Evolutionary conservation across 2,888 invertebrate species (phyloP).

Genomic region (Parasteatoda lunata): DNA sequence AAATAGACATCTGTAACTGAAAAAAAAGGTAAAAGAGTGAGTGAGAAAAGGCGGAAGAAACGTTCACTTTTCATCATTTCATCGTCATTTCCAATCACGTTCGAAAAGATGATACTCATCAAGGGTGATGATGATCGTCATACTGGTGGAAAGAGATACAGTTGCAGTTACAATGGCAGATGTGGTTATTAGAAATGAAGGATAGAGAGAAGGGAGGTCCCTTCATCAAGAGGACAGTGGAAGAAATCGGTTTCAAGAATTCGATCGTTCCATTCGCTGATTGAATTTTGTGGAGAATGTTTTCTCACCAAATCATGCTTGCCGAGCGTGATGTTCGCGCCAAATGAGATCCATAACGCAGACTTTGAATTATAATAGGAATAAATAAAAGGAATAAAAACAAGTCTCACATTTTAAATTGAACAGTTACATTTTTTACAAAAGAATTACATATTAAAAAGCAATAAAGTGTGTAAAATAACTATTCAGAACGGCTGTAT

Average conservation of each 20-base stretch:
- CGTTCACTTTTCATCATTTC: not conserved
- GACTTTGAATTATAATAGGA: too few species aligned
- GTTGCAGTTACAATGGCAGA: not conserved
- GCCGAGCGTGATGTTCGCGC: not conserved
- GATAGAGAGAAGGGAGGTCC: not conserved
- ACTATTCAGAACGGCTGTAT: too few species aligned
- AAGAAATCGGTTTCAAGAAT: not conserved
- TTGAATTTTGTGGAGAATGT: not conserved
- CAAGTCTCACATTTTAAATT: too few species aligned
- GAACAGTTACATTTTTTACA: too few species aligned
- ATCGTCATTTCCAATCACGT: not conserved
- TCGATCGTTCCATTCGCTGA: not conserved
- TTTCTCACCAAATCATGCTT: not conserved
- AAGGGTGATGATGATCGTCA: not conserved
- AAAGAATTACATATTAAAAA: too few species aligned
- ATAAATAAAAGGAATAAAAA: too few species aligned
- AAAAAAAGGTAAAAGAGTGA: too few species aligned
- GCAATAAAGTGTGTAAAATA: too few species aligned
- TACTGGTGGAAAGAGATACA: not conserved
- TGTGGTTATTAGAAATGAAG: constrained; percentile 3
- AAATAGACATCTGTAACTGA: too few species aligned
- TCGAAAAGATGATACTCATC: not conserved
- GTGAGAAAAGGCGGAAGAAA: too few species aligned
- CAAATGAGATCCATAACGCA: not conserved
- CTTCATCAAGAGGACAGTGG: not conserved